Conservation (phyloP, 2,113 vertebrate species). For the Lutjanus erythropterus region DNA sequence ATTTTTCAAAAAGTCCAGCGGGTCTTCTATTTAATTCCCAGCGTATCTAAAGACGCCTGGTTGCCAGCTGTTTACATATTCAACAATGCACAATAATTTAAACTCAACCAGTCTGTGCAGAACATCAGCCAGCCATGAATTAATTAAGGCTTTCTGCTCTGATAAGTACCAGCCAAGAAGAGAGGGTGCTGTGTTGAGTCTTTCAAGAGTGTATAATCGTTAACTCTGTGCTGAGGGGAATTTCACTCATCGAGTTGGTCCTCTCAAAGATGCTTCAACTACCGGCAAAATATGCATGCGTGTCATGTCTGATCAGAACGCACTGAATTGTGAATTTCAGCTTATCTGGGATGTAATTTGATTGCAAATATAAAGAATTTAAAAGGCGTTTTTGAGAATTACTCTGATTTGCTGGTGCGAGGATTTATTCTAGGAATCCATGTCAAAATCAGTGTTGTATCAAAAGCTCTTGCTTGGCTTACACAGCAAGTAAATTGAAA, state of each 20-base stretch:
- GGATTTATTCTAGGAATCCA: not conserved
- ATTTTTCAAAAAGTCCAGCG: slow-evolving; percentile 21
- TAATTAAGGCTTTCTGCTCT: slow-evolving; percentile 84
- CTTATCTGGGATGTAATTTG: not conserved
- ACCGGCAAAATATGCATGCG: slow-evolving; percentile 52
- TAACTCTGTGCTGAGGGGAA: slow-evolving; percentile 69
- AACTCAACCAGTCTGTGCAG: slow-evolving; percentile 73
- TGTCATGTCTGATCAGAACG: slow-evolving; percentile 34
- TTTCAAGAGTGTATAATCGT: slow-evolving; percentile 65
- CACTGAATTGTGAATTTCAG: slow-evolving; percentile 26
- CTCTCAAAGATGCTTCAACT: slow-evolving; percentile 55
- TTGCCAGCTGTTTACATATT: slow-evolving; percentile 82
- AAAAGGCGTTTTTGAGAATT: not conserved
- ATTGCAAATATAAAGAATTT: slow-evolving; percentile 26
- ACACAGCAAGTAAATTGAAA: slow-evolving; percentile 11
- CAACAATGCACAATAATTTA: slow-evolving; percentile 78
- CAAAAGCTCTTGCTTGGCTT: slow-evolving; percentile 7
- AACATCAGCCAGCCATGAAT: slow-evolving; percentile 83
- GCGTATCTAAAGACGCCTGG: slow-evolving; percentile 48
- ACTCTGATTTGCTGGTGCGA: not conserved
- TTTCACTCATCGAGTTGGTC: slow-evolving; percentile 54
- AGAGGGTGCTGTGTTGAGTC: slow-evolving; percentile 59
- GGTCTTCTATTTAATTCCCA: slow-evolving; percentile 61
- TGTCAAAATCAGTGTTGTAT: slow-evolving; percentile 21
- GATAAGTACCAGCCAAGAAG: slow-evolving; percentile 78